Conservation (phyloP, 2,113 vertebrate genomes). For the Peromyscus californicus region DNA sequence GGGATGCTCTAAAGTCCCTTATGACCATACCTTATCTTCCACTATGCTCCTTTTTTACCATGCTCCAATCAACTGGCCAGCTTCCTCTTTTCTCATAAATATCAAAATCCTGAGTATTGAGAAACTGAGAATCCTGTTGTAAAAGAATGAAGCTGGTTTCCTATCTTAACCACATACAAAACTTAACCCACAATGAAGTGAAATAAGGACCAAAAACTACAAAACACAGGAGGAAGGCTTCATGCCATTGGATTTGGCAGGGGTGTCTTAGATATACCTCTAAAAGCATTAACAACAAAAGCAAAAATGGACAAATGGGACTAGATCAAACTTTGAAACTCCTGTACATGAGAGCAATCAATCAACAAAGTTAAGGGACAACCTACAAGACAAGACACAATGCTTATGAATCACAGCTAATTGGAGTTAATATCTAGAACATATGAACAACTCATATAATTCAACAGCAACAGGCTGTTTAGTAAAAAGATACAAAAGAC, state of each 20-base stretch:
- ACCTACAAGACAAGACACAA: neutral
- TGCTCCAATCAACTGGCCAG: neutral
- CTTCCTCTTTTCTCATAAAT: neutral
- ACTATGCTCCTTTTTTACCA: neutral
- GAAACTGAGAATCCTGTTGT: neutral
- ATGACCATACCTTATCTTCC: neutral
- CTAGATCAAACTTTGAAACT: neutral
- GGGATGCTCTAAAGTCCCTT: neutral
- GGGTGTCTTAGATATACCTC: neutral
- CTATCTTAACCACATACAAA: neutral
- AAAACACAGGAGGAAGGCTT: neutral
- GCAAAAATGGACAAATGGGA: neutral
- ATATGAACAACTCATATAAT: neutral
- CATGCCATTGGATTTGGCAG: neutral
- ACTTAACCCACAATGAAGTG: neutral
- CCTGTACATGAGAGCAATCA: neutral
- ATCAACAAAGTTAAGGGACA: constrained; percentile 12
- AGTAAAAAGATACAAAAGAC: neutral
- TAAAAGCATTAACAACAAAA: constrained; percentile 5
- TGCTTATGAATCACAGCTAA: neutral
- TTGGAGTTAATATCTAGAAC: neutral
- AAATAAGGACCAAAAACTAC: neutral
- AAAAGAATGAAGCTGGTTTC: neutral
- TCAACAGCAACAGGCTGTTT: neutral
- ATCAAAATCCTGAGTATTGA: neutral